Evolutionary conservation across 2,113 vertebrate species (phyloP), one percentile per base, ranked within the genome.

Genomic region (Sitta europaea): DNA sequence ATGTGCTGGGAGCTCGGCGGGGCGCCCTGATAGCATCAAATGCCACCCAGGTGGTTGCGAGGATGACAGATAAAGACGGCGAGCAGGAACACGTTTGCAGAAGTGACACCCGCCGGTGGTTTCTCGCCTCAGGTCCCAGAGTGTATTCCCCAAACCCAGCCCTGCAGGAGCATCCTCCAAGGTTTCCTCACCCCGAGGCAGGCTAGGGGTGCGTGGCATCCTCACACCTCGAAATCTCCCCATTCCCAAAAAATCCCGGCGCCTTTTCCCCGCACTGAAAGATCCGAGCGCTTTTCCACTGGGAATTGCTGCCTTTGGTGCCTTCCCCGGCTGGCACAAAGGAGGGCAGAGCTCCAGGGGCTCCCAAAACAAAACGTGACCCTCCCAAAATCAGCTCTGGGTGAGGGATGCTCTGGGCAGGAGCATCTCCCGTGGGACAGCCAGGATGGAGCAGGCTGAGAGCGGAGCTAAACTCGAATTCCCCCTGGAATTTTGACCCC

Each of bases 21-120:
- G 22, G 82, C 11, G 17, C 71, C 14, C 79, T 1, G 88, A 86
- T 51, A 80, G 59, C 86, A 62, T 25, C 33, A 21, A 33, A 5
- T 55, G 88, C 42, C 92, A 5, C 51, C 67, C 82, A 70, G 94
- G 95, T 83, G 94, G 94, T 86, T 62, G 12, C 19, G 0, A 62
- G 79, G 65, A 3, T 6, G 77, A 57, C 55, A 72, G 94, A 90
- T 43, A 45, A 31, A 59, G 90, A 82, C 59, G 2, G 78, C 3
- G 5, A 90, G 92, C 74, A 21, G 94, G 92, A 95, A 92, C 68
- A 29, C n/a, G 5, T 67, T 94, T 95, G 94, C 92, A 94, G 92
- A 94, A 97, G 96, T 91, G 92, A 88, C 96, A 78, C 47, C 47
- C 68, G 42, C 6, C 13, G 3, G 55, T 1, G 82, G 88, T 93